Evolutionary conservation across 2,797 vertebrate genomes (phyloP).

Genomic region (Thalassophryne amazonica): DNA sequence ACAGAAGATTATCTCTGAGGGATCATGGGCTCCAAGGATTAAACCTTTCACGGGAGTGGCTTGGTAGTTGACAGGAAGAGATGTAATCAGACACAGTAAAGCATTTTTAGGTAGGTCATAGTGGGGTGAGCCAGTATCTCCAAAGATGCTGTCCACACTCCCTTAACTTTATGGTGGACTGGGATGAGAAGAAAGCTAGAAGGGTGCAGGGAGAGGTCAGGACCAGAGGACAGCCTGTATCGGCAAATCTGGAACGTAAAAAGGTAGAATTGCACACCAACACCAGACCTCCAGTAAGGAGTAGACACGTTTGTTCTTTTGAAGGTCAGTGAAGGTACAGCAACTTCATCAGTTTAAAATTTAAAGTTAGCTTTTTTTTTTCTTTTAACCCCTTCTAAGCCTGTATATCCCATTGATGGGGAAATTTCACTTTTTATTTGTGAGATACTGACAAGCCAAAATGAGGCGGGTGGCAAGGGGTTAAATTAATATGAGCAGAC

Average conservation of each 20-base stretch:
- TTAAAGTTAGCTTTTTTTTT: too few species aligned
- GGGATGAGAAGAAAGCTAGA: conserved; percentile 40
- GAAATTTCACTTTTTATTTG: too few species aligned
- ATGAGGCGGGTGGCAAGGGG: too few species aligned
- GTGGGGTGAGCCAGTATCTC: conserved; percentile 67
- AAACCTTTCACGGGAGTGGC: conserved; percentile 33
- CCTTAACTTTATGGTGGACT: conserved; percentile 51
- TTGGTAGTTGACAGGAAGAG: conserved; percentile 60
- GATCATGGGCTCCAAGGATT: conserved; percentile 15
- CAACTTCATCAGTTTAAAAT: too few species aligned
- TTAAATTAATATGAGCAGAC: too few species aligned
- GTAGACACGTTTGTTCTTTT: too few species aligned
- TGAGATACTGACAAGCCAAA: too few species aligned
- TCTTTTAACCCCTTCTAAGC: too few species aligned
- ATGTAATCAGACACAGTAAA: conserved; percentile 67
- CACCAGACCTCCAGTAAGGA: too few species aligned
- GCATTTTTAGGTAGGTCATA: conserved; percentile 55
- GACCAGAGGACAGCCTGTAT: conserved; percentile 14
- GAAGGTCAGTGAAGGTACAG: too few species aligned
- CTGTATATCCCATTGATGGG: too few species aligned
- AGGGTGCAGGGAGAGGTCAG: conserved; percentile 28
- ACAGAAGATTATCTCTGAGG: conserved; percentile 14
- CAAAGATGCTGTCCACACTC: conserved; percentile 53
- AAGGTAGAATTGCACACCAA: conserved; percentile 13
- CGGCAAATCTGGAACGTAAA: conserved; percentile 2